Evolutionary conservation across 2,797 vertebrate genomes (phyloP), one percentile per base, ranked within the genome.

Genomic region (Gadopsis marmoratus): DNA sequence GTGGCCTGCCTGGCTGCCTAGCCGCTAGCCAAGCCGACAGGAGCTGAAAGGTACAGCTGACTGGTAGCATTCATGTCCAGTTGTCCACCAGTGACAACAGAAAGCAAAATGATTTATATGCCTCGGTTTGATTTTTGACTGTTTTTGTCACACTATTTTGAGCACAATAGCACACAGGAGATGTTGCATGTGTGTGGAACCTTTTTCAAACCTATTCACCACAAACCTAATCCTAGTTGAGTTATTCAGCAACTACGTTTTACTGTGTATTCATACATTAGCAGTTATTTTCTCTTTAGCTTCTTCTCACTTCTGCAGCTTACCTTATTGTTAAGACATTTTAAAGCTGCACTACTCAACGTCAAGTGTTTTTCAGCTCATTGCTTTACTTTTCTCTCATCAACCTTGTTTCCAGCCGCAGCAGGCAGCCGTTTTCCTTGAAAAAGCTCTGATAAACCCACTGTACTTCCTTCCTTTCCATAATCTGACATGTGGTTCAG

Each of bases 31-130:
- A 13, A 7, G 63, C 71, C 73, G 78, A 70, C 43, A 68, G 48
- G 48, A 76, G 55, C 67, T 77, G 79, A 78, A 54, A 74, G 73
- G 64, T 76, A 66, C 73, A 53, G 62, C 26, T 43, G 55, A 65
- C 39, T 47, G 43, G 63, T 53, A 29, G 64, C 9, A 2, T 55
- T 55, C 64, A 50, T 66, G 66, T 68, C 76, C 31, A 31, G 61
- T 29, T 68, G 54, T 54, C 54, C 29, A 68, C 12, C 29, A 45
- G 50, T 50, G 60, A 37, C 63, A 73, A 50, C 0, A 71, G 0
- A 68, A 66, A 74, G 53, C 29, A 51, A 7, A 39, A 60, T 86
- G 35, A 67, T 86, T 74, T 69, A 74, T 76, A 59, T 19, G 62
- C 33, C 54, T 7, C 35, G 12, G 63, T 75, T 71, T 51, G 17